Base-by-base conservation (phyloP, 1,140 invertebrate genomes). In the Leptinotarsa defecta region DNA sequence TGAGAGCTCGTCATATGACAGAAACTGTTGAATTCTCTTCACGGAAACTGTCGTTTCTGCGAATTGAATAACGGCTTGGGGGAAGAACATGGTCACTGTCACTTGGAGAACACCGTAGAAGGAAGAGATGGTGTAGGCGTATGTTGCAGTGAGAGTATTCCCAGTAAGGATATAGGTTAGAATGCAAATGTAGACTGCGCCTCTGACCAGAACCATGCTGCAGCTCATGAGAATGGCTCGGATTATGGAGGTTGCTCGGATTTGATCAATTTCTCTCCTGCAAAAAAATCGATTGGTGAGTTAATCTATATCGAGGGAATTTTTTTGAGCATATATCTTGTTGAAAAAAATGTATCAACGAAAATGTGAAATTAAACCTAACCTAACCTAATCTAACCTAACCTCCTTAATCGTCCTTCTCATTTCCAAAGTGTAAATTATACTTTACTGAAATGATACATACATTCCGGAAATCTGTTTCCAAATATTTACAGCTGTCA, bases 111-210 rank as follows among this genome's bases (percentile, higher is more conserved):
- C 89, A 76, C 92, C 92, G 78, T 92, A 94, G 83, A 91, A 94
- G n/a, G 92, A 91, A 34, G 90, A 91, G 34, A 92, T 85, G 13
- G 91, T 88, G 79, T 91, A 93, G 13, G 95, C 93, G 85, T 94
- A 92, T 83, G 95, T 91, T 13, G 93, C 91, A 48, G 88, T 90
- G 48, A 95, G 90, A 24, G 86, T 85, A 75, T 92, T 86, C 22
- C 91, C 92, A 19, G 91, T 87, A 2, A 94, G 86, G 61, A 95
- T 91, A 79, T 91, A 96, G 2, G 92, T 88, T n/a, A 95, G 81
- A 74, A 96, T 89, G 6, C 92, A 94, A 73, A 93, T 86, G 81
- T 95, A 95, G 49, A 95, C 89, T 34, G 93, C 90, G 19, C 95
- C 87, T 79, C 94, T 90, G 0, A 94, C 90, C 19, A 91, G 88